Percentiles rank a stretch among this genome's conserved stretches.
Evolutionary conservation across 2,888 invertebrate genomes (phyloP).

Genomic region (Pachycephus smyrnensis): DNA sequence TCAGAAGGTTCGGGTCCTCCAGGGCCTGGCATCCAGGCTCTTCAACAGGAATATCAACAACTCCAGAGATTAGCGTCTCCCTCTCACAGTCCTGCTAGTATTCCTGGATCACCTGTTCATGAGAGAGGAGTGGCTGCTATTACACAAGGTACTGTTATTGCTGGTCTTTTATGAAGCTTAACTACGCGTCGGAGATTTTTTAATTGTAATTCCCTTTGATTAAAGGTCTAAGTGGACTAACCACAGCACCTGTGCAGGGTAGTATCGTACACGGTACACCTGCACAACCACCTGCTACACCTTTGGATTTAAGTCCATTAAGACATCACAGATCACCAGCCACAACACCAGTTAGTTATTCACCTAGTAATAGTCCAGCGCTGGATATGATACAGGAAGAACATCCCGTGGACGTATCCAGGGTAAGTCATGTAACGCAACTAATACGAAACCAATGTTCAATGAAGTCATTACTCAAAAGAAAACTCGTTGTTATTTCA

Average conservation of each 20-base stretch:
- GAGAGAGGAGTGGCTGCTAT: conserved; percentile 69
- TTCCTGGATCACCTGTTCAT: conserved; percentile 64
- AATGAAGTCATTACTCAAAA: neutral
- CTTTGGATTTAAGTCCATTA: conserved; percentile 69
- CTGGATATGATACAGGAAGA: conserved; percentile 85
- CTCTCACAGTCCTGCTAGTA: conserved; percentile 65
- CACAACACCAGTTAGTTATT: conserved; percentile 68
- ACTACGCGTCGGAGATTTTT: neutral
- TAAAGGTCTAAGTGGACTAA: conserved; percentile 79
- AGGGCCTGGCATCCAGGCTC: conserved; percentile 73
- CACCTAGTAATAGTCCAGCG: conserved; percentile 71
- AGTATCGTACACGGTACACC: conserved; percentile 83
- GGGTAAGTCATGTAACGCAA: conserved; percentile 46
- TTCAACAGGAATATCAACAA: conserved; percentile 85
- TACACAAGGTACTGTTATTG: conserved; percentile 68
- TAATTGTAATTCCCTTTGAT: conserved; percentile 60
- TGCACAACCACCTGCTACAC: conserved; percentile 69
- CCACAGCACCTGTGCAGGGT: conserved; percentile 74
- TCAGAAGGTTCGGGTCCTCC: conserved; percentile 80
- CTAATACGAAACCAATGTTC: neutral
- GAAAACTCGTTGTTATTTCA: conserved; percentile 27
- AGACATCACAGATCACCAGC: conserved; percentile 65
- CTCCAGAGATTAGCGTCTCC: conserved; percentile 73
- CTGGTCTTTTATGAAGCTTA: neutral
- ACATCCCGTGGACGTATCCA: conserved; percentile 69